Percentiles rank a stretch among this genome's conserved stretches.
Evolutionary conservation across 1,140 invertebrate genomes (phyloP).

Genomic region (Psilanteris sp.): DNA sequence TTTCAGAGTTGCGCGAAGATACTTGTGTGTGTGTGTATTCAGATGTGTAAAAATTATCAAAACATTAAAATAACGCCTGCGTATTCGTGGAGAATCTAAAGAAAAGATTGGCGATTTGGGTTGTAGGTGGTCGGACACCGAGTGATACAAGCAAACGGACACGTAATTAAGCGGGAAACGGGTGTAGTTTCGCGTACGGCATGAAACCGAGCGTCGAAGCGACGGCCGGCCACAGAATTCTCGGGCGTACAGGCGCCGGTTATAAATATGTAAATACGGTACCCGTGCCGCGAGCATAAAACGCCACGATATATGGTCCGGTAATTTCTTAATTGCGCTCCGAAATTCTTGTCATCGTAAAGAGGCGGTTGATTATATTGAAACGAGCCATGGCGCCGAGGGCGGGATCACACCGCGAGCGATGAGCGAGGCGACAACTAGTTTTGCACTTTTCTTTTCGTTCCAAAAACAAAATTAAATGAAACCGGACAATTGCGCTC

Average conservation of each 20-base stretch:
- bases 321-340: constrained; percentile 80
- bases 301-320: constrained; percentile 76
- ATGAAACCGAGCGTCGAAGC: no score
- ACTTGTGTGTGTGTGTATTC: no score
- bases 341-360: constrained; percentile 79
- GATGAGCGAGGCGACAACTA: constrained; percentile 38
- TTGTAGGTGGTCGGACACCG: constrained; percentile 32
- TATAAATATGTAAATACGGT: constrained; percentile 75
- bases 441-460: constrained; percentile 17
- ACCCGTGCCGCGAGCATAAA: constrained; percentile 72
- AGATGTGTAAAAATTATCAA: no score
- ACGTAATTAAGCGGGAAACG: constrained; percentile 57
- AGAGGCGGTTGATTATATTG: constrained; percentile 72
- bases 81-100: constrained; percentile 1
- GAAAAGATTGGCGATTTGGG: not conserved
- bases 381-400: constrained; percentile 59
- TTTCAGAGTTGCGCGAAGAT: no score
- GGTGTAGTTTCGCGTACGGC: constrained; percentile 51
- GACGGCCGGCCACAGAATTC: constrained; percentile 56
- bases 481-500: no score
- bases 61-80: constrained; percentile 15
- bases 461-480: not conserved
- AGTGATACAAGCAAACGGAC: constrained; percentile 37
- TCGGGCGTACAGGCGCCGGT: constrained; percentile 52
- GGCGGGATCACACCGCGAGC: constrained; percentile 50